These are phyloP conservation scores for Eurystomus glaucurus DNA, from an alignment of 2,797 vertebrate species.

Conservation along the genomic window DNA sequence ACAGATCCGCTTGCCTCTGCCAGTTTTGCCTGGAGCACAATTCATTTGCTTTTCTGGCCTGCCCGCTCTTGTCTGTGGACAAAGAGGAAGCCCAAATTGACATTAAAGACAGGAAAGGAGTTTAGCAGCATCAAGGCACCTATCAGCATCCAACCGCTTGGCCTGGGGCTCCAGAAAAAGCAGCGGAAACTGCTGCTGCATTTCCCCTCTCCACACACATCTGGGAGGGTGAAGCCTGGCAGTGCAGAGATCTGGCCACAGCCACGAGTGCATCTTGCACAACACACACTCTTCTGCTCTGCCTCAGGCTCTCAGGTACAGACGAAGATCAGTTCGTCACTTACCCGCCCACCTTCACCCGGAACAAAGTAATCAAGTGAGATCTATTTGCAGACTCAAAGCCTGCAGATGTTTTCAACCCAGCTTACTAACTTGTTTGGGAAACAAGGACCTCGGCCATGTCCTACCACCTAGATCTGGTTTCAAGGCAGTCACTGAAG, in stretches of 20 bases:
- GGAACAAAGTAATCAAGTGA: neutral
- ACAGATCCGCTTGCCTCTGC: neutral
- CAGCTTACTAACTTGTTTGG: conserved; percentile 23
- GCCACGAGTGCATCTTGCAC: neutral
- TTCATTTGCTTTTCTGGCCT: neutral
- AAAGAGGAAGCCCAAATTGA: neutral
- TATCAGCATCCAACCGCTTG: neutral
- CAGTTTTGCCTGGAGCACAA: neutral
- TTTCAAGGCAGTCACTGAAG: neutral
- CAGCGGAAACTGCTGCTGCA: neutral
- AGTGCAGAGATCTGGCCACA: neutral
- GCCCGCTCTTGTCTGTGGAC: neutral
- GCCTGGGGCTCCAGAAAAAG: neutral
- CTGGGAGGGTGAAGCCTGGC: accelerated
- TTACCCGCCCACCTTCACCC: neutral
- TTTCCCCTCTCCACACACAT: accelerated
- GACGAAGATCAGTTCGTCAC: neutral
- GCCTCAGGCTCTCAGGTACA: neutral
- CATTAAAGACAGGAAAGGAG: neutral
- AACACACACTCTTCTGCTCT: accelerated
- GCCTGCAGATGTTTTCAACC: conserved; percentile 2
- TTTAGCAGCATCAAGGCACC: neutral
- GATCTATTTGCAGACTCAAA: conserved; percentile 14
- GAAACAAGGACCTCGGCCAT: neutral
- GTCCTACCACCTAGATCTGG: neutral